Conservation (phyloP, 2,797 vertebrate species). For the Ptychobarbus kaznakovi region DNA sequence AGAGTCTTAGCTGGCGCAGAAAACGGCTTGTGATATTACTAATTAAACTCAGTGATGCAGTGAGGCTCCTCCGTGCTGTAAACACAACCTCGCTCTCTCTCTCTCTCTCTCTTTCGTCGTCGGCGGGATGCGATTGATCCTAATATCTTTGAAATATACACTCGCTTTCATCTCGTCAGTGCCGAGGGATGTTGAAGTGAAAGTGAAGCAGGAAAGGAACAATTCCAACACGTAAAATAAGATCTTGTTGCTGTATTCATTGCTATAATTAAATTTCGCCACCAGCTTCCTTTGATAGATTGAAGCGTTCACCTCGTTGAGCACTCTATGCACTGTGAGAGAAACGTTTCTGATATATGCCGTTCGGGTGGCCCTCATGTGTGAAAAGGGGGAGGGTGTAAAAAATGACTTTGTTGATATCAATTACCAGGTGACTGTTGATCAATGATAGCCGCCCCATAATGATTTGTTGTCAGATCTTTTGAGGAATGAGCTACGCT, state of each 20-base stretch:
- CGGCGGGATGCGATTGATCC: slow-evolving; percentile 44
- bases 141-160: slow-evolving; percentile 54
- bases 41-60: slow-evolving; percentile 61
- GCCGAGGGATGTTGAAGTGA: slow-evolving; percentile 24
- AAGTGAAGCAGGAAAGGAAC: slow-evolving; percentile 37
- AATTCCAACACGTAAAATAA: slow-evolving; percentile 58
- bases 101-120: background rate
- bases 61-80: slow-evolving; percentile 52
- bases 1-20: slow-evolving; percentile 50
- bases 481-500: slow-evolving; percentile 75
- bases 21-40: slow-evolving; percentile 61
- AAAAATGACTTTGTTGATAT: slow-evolving; percentile 83
- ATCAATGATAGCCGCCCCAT: slow-evolving; percentile 90
- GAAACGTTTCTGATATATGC: slow-evolving; percentile 66
- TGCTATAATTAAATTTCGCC: slow-evolving; percentile 71
- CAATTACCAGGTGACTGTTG: slow-evolving; percentile 95
- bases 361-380: slow-evolving; percentile 49
- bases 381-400: slow-evolving; percentile 55
- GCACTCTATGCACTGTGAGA: slow-evolving; percentile 63
- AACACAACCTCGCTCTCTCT: slow-evolving; percentile 40
- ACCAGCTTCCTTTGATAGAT: slow-evolving; percentile 72
- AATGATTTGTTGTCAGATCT: slow-evolving; percentile 95
- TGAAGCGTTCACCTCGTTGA: slow-evolving; percentile 66
- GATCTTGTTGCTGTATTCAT: slow-evolving; percentile 66
- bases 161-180: slow-evolving; percentile 43